Percentiles rank a stretch among this genome's conserved stretches.
phyloP scores from a whole-genome alignment of 2,113 vertebrate genomes.

The Bungarus multicinctus region DNA sequence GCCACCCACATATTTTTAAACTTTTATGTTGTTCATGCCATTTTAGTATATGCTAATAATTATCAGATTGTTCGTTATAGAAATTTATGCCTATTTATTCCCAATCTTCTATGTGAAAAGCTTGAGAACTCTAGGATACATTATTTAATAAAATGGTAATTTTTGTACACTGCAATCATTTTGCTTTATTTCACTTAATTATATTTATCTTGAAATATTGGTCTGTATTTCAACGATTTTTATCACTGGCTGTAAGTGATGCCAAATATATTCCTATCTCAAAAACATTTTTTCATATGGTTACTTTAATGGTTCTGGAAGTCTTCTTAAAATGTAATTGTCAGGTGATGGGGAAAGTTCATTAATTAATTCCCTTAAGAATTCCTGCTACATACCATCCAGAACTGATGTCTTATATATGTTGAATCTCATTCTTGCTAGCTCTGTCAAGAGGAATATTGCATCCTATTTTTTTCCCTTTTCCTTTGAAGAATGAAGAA shows the following conservation, averaged over 20 bases:
- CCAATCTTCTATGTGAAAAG: background rate
- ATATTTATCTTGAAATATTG: background rate
- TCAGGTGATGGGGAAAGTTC: conserved; percentile 24
- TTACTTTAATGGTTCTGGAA: conserved; percentile 1
- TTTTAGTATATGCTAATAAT: background rate
- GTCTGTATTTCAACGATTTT: background rate
- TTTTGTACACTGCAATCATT: background rate
- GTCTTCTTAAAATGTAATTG: conserved; percentile 29
- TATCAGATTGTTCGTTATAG: background rate
- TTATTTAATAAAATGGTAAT: background rate
- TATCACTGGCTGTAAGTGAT: background rate
- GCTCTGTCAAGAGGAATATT: background rate
- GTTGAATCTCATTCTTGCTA: background rate
- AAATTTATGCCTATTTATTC: background rate
- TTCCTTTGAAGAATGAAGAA: background rate
- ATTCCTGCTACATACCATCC: background rate
- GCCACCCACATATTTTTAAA: background rate
- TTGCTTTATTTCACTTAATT: background rate
- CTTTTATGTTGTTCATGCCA: background rate
- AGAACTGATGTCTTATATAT: background rate
- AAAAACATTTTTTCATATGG: conserved; percentile 5
- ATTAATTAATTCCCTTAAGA: conserved; percentile 18
- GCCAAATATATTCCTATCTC: background rate
- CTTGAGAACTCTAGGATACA: background rate
- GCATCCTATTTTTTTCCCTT: background rate